Base-by-base conservation (phyloP, 2,888 invertebrate species). In the Stenodema calcarata region DNA sequence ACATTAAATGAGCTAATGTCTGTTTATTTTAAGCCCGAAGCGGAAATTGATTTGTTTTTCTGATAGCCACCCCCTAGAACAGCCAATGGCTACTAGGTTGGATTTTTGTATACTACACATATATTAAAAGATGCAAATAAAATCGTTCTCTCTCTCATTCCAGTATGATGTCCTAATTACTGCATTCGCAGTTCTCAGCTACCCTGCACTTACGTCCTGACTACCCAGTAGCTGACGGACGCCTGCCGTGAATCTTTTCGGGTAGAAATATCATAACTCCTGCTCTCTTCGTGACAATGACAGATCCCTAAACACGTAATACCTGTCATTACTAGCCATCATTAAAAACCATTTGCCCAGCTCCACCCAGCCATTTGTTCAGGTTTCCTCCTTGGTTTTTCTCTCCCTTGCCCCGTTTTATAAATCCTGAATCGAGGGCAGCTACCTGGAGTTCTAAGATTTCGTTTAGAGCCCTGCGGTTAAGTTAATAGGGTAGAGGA, bases 401-500 rank as follows among this genome's bases (percentile, higher is more conserved):
- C 16, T 35, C 16, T 78, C 78, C 78, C 4, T 30, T 2, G 41
- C 7, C 16, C 30, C 16, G 14, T 27, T 80, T 47, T 50, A 54
- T 50, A 80, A 80, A 80, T 50, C 35, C 80, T 30, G 50, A 28
- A 47, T 50, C 47, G 47, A 47, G 80, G 80, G 54, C 80, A 54
- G 80, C 80, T 80, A 80, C 80, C 80, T 80, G 80, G n/a, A 23
- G 50, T 16, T 30, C 80, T 16, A 30, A 62, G 83, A 83, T 83
- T 83, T 83, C 83, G 83, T 83, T 83, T 83, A 83, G 83, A 70
- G 83, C 83, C 83, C 83, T 83, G 83, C 73, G 83, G 83, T 83
- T 83, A 83, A 83, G 83, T 83, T 83, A 83, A 83, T 83, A 70
- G 83, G 83, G 42, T 83, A 30, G 73, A 54, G 73, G 73, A 47